Percentiles rank a stretch among this genome's conserved stretches.
Conservation (phyloP, 2,888 invertebrate species). For the Eretmocerus hayati region DNA sequence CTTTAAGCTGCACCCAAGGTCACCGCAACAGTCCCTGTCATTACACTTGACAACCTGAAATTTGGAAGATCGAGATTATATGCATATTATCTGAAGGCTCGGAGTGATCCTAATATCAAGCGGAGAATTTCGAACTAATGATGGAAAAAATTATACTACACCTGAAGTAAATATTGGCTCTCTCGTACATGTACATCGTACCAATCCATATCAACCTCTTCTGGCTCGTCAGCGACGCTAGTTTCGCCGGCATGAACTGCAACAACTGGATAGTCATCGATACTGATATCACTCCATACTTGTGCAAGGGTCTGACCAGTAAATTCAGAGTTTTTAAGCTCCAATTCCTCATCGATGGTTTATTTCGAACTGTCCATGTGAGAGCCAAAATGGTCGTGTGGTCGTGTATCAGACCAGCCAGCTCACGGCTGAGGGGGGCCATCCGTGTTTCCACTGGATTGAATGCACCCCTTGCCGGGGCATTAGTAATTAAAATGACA, state of each 20-base stretch:
- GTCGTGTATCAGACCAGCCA: constrained; percentile 32
- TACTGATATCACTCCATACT: constrained; percentile 32
- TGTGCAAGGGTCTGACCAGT: constrained; percentile 35
- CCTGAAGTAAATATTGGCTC: too few relatives aligned
- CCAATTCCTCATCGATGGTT: constrained; percentile 34
- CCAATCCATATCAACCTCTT: too few relatives aligned
- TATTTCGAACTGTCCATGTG: constrained; percentile 31
- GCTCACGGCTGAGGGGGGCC: constrained; percentile 30
- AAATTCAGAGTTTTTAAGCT: constrained; percentile 34
- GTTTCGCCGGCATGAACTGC: constrained; percentile 11
- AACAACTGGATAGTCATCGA: constrained; percentile 29
- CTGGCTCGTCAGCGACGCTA: too few relatives aligned
- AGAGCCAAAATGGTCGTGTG: constrained; percentile 30
- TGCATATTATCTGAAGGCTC: too few relatives aligned
- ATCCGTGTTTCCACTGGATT: constrained; percentile 38
- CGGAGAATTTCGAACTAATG: too few relatives aligned
- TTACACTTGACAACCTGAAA: too few relatives aligned
- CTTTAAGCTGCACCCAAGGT: too few relatives aligned
- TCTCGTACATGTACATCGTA: too few relatives aligned
- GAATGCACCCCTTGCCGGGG: constrained; percentile 37
- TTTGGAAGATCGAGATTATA: too few relatives aligned
- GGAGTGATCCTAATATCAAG: too few relatives aligned
- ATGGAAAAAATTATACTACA: too few relatives aligned
- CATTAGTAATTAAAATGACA: constrained; percentile 29
- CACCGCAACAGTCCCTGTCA: too few relatives aligned